Conservation (phyloP, 2,113 vertebrate genomes). For the Uria lomvia region DNA sequence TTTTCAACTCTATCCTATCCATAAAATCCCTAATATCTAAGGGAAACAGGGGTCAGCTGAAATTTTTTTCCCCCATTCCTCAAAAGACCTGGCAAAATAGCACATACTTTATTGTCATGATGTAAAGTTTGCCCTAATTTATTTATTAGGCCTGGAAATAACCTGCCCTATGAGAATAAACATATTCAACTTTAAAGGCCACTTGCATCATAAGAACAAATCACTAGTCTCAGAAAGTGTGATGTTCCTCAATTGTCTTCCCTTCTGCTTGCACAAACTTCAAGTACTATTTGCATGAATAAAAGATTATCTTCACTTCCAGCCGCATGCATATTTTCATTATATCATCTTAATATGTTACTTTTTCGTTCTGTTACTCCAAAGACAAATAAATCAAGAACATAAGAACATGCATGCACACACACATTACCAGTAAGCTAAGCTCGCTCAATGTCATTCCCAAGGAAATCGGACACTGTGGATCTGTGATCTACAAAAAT, state of each 20-base stretch:
- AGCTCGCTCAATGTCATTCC: slow-evolving; percentile 90
- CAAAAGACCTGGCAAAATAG: background rate
- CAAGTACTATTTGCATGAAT: background rate
- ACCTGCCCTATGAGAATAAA: background rate
- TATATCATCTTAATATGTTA: accelerated
- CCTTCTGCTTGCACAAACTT: background rate
- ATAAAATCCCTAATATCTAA: background rate
- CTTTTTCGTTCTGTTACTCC: background rate
- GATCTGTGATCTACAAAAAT: slow-evolving; percentile 83
- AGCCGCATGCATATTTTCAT: background rate
- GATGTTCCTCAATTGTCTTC: background rate
- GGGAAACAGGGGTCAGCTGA: background rate
- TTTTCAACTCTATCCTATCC: background rate
- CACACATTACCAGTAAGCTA: slow-evolving; percentile 85
- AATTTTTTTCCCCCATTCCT: background rate
- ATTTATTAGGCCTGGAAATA: background rate
- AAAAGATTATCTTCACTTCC: background rate
- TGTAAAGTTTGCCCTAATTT: background rate
- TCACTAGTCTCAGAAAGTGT: background rate
- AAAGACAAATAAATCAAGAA: background rate
- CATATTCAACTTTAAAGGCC: background rate
- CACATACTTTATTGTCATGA: background rate
- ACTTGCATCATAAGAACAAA: background rate
- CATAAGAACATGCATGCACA: background rate
- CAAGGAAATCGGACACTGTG: slow-evolving; percentile 83